phyloP scores from a whole-genome alignment of 2,113 vertebrate species.

The Tachycineta bicolor region DNA sequence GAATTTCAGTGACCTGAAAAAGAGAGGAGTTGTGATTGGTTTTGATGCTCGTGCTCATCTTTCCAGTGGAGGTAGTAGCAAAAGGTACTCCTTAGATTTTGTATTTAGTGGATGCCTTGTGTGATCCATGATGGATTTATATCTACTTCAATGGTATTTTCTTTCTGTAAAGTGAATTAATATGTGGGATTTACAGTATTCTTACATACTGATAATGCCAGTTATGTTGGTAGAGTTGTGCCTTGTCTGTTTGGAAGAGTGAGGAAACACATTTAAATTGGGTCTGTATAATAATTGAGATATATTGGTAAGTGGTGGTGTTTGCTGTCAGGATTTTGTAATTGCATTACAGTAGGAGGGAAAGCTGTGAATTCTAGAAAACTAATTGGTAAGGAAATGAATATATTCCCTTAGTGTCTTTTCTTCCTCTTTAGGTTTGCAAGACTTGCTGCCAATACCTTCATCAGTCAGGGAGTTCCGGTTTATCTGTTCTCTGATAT shows the following conservation, averaged over 20 bases:
- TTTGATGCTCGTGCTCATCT: constrained; percentile 90
- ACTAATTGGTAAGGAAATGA: not conserved
- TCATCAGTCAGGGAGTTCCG: constrained; percentile 87
- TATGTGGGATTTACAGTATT: not conserved
- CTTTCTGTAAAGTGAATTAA: not conserved
- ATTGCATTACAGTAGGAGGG: not conserved
- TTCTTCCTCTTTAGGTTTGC: constrained; percentile 78
- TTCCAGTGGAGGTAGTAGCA: constrained; percentile 88
- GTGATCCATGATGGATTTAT: not conserved
- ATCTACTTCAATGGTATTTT: not conserved
- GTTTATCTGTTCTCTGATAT: constrained; percentile 91
- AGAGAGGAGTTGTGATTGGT: constrained; percentile 90
- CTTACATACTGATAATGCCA: not conserved
- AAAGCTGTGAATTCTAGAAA: not conserved
- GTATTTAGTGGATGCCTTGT: not conserved
- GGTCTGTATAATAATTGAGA: not conserved
- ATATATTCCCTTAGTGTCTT: not conserved
- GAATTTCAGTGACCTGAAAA: constrained; percentile 84
- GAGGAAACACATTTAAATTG: not conserved
- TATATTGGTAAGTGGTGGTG: not conserved
- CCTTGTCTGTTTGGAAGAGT: not conserved
- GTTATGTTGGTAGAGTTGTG: not conserved
- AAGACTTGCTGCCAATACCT: constrained; percentile 85
- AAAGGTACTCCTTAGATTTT: constrained; percentile 67
- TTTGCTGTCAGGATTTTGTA: not conserved